phyloP scores from a whole-genome alignment of 2,113 vertebrate species.

The Actenoides hombroni region DNA sequence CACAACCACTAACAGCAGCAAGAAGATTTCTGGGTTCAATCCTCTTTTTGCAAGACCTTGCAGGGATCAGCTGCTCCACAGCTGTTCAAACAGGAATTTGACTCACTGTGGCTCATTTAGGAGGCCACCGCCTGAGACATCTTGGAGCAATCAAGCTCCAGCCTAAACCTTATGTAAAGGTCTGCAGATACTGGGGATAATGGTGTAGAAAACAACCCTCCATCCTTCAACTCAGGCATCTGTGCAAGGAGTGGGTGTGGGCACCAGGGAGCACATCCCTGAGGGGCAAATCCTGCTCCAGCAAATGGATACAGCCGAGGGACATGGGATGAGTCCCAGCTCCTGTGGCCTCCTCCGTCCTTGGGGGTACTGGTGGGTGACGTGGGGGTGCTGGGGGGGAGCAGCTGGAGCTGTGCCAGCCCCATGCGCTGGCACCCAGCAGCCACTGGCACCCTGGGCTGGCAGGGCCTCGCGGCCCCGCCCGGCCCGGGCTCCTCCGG shows the following conservation, averaged over 20 bases:
- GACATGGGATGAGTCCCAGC: not conserved
- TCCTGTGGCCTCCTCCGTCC: not conserved
- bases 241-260: accelerated
- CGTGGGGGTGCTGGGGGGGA: no score
- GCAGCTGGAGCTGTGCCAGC: no score
- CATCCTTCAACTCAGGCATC: accelerated
- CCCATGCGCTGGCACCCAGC: not conserved
- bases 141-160: not conserved
- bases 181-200: not conserved
- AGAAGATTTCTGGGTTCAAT: not conserved
- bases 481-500: no score
- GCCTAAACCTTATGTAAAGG: not conserved
- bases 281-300: not conserved
- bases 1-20: not conserved
- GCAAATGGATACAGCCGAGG: accelerated
- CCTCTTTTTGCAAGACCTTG: not conserved
- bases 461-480: no score
- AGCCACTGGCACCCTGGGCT: no score
- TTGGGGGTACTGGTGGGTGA: no score
- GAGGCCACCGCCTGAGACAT: not conserved
- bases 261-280: not conserved
- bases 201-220: not conserved
- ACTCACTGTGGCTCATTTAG: not conserved
- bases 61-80: not conserved
- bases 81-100: not conserved